Evolutionary conservation across 1,140 invertebrate species (phyloP).

Genomic region (Pogonus chalceus): DNA sequence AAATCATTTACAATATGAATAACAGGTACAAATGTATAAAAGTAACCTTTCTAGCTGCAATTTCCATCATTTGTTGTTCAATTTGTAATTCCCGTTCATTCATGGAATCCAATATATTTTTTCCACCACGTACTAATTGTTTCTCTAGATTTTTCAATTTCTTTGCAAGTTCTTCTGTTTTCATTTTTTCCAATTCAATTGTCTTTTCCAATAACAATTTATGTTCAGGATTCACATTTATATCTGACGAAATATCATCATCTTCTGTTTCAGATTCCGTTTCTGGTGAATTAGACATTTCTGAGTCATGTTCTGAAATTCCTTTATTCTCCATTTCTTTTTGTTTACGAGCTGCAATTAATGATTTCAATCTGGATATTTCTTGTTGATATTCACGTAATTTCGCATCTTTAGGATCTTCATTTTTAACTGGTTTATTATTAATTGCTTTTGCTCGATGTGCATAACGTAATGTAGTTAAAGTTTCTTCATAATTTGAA

Average conservation of each 20-base stretch:
- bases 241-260: slow-evolving; percentile 3
- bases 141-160: slow-evolving; percentile 64
- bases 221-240: slow-evolving; percentile 31
- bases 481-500: slow-evolving; percentile 92
- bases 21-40: slow-evolving; percentile 17
- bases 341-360: slow-evolving; percentile 38
- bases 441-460: slow-evolving; percentile 89
- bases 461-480: slow-evolving; percentile 86
- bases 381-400: slow-evolving; percentile 80
- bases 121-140: slow-evolving; percentile 67
- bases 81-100: slow-evolving; percentile 72
- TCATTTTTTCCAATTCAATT: slow-evolving; percentile 46
- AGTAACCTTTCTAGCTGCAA: slow-evolving; percentile 65
- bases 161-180: slow-evolving; percentile 35
- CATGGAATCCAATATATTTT: slow-evolving; percentile 77
- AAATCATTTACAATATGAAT: slow-evolving; percentile 15
- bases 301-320: slow-evolving; percentile 24
- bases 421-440: slow-evolving; percentile 91
- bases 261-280: slow-evolving; percentile 22
- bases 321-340: slow-evolving; percentile 24
- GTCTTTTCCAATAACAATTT: slow-evolving; percentile 47
- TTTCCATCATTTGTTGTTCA: slow-evolving; percentile 61
- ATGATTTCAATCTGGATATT: slow-evolving; percentile 54
- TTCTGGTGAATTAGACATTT: slow-evolving; percentile 13
- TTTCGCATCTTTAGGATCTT: slow-evolving; percentile 72